Evolutionary conservation across 1,140 invertebrate species (phyloP), one percentile per base, ranked within the genome.

Genomic region (Gonioctena quinquepunctata): DNA sequence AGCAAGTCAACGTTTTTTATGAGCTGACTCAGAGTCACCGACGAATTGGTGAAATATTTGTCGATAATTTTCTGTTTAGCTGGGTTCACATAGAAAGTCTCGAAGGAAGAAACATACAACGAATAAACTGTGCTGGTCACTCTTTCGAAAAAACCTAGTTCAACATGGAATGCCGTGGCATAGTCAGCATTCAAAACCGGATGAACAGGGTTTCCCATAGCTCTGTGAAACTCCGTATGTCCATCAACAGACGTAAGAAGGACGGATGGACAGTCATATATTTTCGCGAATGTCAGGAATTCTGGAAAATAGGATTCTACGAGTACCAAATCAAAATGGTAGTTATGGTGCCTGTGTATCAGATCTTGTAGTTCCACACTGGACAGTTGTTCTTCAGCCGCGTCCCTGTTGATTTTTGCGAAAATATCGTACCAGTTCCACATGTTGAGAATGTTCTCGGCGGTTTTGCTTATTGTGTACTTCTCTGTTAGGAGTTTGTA

Each of bases 241-340:
- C 21, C 25, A 21, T 73, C 64, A 56, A 64, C 25, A 1, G 60
- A 63, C 2, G 7, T 25, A 4, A 72, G 19, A 8, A 48, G 18
- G n/a, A 72, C 57, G 18, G 21, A n/a, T 19, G 70, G 70, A 49
- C 49, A 54, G 6, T 64, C 57, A 7, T 62, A 59, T 16, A 63
- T 42, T n/a, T 56, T 11, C n/a, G 22, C 50, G 2, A 72, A 54
- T n/a, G 27, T 42, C 13, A 63, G 8, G 16, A 25, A 64, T 16
- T 48, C 22, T 19, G 66, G 66, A n/a, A 57, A n/a, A 18, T 65
- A 18, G 7, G 23, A 5, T 49, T 72, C 70, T 1, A 50, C 28
- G 11, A 73, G 27, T 2, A 73, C 27, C 3, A 73, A 16, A 70
- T 73, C 71, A 56, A 70, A 57, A 73, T 6, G 28, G 33, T 18